Evolutionary conservation across 2,888 invertebrate genomes (phyloP).

Genomic region (Odiellus spinosus): DNA sequence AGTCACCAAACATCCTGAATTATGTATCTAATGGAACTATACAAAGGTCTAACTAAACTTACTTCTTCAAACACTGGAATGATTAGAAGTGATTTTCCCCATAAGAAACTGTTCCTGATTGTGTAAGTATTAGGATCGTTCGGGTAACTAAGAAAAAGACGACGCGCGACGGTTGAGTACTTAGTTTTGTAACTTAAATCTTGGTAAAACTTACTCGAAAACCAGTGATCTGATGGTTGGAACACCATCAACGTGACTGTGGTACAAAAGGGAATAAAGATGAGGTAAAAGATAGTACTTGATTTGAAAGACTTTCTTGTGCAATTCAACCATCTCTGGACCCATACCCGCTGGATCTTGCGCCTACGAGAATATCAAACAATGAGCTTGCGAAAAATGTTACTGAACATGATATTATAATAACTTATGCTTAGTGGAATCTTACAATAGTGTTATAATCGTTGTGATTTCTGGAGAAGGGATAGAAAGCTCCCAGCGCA

Average conservation of each 20-base stretch:
- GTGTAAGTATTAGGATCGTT: slow-evolving; percentile 43
- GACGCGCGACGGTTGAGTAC: no score
- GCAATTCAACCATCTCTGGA: slow-evolving; percentile 18
- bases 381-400: no score
- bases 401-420: no score
- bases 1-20: no score
- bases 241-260: slow-evolving; percentile 26
- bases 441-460: slow-evolving; percentile 9
- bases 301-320: slow-evolving; percentile 22
- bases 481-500: slow-evolving; percentile 27
- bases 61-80: slow-evolving; percentile 43
- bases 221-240: slow-evolving; percentile 30
- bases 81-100: slow-evolving; percentile 56
- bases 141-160: slow-evolving; percentile 30
- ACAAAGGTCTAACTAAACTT: slow-evolving; percentile 2
- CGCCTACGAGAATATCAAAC: slow-evolving; percentile 21
- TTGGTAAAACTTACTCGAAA: slow-evolving; percentile 27
- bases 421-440: no score
- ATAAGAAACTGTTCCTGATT: slow-evolving; percentile 58
- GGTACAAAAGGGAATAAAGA: slow-evolving; percentile 33
- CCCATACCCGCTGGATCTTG: slow-evolving; percentile 27
- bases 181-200: no score
- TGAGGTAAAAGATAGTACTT: slow-evolving; percentile 35
- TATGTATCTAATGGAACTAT: no score
- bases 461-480: slow-evolving; percentile 27